phyloP scores from a whole-genome alignment of 2,113 vertebrate genomes.

The Azemiops feae region DNA sequence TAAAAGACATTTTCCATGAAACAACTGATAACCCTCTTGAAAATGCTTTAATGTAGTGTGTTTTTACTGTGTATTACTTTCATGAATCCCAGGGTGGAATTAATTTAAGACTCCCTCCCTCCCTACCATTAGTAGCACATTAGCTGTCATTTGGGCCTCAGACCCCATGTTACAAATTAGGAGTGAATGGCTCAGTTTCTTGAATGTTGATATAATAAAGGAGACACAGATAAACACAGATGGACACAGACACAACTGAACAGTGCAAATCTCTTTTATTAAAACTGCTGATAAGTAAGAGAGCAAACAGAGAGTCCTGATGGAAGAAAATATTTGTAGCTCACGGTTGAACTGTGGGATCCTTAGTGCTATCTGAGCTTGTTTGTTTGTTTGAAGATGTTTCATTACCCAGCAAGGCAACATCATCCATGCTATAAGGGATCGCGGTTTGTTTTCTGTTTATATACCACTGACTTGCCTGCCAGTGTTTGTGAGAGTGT shows the following conservation, averaged over 20 bases:
- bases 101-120: neutral
- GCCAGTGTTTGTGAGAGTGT: too few relatives aligned
- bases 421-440: neutral
- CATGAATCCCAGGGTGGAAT: neutral
- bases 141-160: neutral
- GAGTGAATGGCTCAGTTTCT: neutral
- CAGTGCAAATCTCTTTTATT: neutral
- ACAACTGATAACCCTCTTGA: constrained; percentile 12
- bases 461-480: too few relatives aligned
- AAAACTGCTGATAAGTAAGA: neutral
- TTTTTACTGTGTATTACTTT: neutral
- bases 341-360: neutral
- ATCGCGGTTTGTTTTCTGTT: neutral
- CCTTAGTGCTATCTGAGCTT: neutral
- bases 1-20: neutral
- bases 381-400: neutral
- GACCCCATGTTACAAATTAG: neutral
- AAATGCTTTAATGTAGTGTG: neutral
- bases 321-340: neutral
- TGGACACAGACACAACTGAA: neutral
- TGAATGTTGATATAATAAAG: neutral
- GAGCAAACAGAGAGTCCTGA: neutral
- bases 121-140: neutral
- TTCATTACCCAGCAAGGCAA: neutral
- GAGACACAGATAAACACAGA: neutral